Conservation (phyloP, 2,113 vertebrate genomes). For the Misgurnus anguillicaudatus region DNA sequence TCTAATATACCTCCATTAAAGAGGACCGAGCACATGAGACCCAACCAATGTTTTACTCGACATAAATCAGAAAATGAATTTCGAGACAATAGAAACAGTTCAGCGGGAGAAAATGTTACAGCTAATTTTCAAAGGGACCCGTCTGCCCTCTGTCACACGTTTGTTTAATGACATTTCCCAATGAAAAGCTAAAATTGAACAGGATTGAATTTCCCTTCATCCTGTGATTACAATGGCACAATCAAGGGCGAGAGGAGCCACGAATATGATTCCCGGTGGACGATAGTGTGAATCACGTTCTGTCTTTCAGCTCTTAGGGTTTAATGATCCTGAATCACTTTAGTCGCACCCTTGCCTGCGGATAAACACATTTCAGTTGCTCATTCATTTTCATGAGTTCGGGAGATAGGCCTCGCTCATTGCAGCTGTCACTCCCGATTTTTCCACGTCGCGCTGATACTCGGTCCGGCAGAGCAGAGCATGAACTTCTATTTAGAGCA, state of each 20-base stretch:
- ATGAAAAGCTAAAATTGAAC: slow-evolving; percentile 47
- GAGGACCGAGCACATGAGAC: not conserved
- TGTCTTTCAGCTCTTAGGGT: slow-evolving; percentile 51
- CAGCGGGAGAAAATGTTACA: slow-evolving; percentile 12
- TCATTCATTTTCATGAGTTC: slow-evolving; percentile 73
- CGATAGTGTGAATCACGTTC: slow-evolving; percentile 48
- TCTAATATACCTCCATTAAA: slow-evolving; percentile 8
- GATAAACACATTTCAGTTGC: slow-evolving; percentile 66
- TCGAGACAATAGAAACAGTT: slow-evolving; percentile 41
- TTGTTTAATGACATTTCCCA: slow-evolving; percentile 42
- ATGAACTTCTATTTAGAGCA: slow-evolving; percentile 41
- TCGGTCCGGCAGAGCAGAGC: slow-evolving; percentile 38
- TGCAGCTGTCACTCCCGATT: slow-evolving; percentile 61
- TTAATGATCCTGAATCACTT: slow-evolving; percentile 64
- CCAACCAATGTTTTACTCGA: slow-evolving; percentile 3
- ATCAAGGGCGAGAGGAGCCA: slow-evolving; percentile 37
- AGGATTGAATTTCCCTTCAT: slow-evolving; percentile 55
- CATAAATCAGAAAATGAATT: slow-evolving; percentile 46
- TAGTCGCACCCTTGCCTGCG: slow-evolving; percentile 56
- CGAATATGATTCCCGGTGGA: slow-evolving; percentile 53
- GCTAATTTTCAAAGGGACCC: slow-evolving; percentile 19
- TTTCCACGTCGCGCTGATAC: slow-evolving; percentile 37
- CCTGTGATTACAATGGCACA: slow-evolving; percentile 51
- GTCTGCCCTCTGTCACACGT: slow-evolving; percentile 26
- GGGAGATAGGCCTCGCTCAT: slow-evolving; percentile 55